These are phyloP conservation scores for Oeneis ivallda DNA, from an alignment of 2,888 invertebrate species.

Conservation along the genomic window DNA sequence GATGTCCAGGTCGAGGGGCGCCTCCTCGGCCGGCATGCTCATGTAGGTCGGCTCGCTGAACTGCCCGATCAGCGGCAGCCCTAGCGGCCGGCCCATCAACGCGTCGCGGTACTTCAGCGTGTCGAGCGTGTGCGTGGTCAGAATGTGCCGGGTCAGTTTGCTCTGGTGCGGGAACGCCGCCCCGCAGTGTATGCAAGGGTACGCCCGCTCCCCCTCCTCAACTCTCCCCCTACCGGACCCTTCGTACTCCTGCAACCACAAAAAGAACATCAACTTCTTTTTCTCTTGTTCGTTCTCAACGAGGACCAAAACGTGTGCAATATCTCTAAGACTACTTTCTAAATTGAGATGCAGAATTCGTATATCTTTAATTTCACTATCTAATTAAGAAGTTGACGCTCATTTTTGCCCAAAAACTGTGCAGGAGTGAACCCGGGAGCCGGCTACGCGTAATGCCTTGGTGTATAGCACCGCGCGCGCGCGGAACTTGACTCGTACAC, in stretches of 20 bases:
- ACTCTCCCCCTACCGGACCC: constrained; percentile 83
- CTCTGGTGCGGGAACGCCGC: constrained; percentile 94
- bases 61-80: constrained; percentile 69
- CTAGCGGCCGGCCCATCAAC: constrained; percentile 67
- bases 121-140: constrained; percentile 94
- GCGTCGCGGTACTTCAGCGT: constrained; percentile 93
- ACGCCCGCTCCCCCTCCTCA: constrained; percentile 81
- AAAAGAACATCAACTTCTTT: constrained; percentile 95
- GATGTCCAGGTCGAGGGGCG: constrained; percentile 81
- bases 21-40: constrained; percentile 80
- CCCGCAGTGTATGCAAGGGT: constrained; percentile 95
- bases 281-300: constrained; percentile 71
- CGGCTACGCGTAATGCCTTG: constrained; percentile 76
- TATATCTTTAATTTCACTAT: constrained; percentile 71
- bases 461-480: constrained; percentile 73
- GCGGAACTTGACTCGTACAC: constrained; percentile 66
- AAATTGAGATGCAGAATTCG: constrained; percentile 79
- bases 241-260: constrained; percentile 96
- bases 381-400: constrained; percentile 91
- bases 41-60: constrained; percentile 74
- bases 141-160: constrained; percentile 94
- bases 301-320: constrained; percentile 75
- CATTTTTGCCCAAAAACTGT: constrained; percentile 88
- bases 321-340: constrained; percentile 80
- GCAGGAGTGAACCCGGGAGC: constrained; percentile 79